These are phyloP conservation scores for Drosophila mayri DNA, from an alignment of 1,140 invertebrate species.

Conservation along the genomic window DNA sequence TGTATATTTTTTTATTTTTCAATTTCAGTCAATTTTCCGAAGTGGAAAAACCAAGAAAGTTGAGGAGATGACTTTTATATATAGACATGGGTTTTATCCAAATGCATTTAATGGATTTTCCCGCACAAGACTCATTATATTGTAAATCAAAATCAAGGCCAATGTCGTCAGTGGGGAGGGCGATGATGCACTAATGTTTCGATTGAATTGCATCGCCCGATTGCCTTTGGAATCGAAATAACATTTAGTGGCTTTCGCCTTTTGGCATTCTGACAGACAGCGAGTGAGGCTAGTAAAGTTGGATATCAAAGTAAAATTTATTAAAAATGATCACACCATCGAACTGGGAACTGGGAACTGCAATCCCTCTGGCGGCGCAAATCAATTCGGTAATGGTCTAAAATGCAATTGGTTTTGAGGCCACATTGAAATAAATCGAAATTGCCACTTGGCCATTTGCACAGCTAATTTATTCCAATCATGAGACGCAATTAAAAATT, in stretches of 20 bases:
- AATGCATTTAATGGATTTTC: slow-evolving; percentile 32
- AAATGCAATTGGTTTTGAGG: slow-evolving; percentile 57
- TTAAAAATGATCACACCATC: not conserved
- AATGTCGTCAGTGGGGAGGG: slow-evolving; percentile 50
- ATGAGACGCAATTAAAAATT: slow-evolving; percentile 24
- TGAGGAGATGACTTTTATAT: not conserved
- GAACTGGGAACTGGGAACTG: not conserved
- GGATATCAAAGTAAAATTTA: slow-evolving; percentile 1
- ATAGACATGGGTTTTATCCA: slow-evolving; percentile 35
- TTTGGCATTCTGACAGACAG: slow-evolving; percentile 49
- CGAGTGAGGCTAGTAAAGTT: slow-evolving; percentile 7
- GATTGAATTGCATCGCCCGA: slow-evolving; percentile 52
- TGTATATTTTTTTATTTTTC: slow-evolving; percentile 14
- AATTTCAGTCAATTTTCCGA: not conserved
- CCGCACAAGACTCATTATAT: slow-evolving; percentile 18
- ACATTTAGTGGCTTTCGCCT: slow-evolving; percentile 57
- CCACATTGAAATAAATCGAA: slow-evolving; percentile 40
- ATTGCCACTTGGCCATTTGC: slow-evolving; percentile 32
- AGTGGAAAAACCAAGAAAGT: not conserved
- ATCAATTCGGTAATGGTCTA: slow-evolving; percentile 19
- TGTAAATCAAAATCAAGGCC: slow-evolving; percentile 74
- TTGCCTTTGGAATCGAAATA: slow-evolving; percentile 65
- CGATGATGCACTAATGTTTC: slow-evolving; percentile 53
- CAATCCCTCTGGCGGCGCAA: not conserved
- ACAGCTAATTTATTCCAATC: slow-evolving; percentile 7